These are phyloP conservation scores for Microcebus lehilahytsara DNA, from an alignment of 2,113 vertebrate species.

Conservation along the genomic window DNA sequence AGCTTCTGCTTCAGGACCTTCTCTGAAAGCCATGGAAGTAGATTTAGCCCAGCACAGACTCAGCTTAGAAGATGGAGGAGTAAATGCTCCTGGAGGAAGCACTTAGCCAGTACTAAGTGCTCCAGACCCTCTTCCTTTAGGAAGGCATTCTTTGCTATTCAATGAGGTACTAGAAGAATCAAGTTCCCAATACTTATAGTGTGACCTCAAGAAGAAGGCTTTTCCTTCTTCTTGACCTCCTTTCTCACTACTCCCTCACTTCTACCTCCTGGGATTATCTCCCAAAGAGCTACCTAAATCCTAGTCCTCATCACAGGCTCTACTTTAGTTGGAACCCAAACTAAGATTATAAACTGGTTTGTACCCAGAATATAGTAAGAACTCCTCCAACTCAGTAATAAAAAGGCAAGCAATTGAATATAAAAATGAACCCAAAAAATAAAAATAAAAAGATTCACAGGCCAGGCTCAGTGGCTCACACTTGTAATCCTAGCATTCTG, in stretches of 20 bases:
- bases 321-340: neutral
- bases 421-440: neutral
- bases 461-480: no score
- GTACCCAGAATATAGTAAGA: slow-evolving; percentile 10
- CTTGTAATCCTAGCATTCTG: no score
- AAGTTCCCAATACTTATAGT: neutral
- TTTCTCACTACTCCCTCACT: neutral
- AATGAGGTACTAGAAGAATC: neutral
- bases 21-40: neutral
- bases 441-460: neutral
- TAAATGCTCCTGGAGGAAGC: neutral
- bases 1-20: neutral
- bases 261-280: neutral
- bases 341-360: neutral
- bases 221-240: neutral
- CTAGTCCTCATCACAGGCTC: neutral
- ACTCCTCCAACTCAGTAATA: neutral
- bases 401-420: neutral
- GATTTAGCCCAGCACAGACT: neutral
- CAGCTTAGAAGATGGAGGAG: neutral
- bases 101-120: neutral
- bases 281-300: neutral
- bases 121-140: neutral
- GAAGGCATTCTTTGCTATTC: neutral
- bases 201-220: neutral